Evolutionary conservation across 2,113 vertebrate species (phyloP), one percentile per base, ranked within the genome.

Genomic region (Donacobius atricapilla): DNA sequence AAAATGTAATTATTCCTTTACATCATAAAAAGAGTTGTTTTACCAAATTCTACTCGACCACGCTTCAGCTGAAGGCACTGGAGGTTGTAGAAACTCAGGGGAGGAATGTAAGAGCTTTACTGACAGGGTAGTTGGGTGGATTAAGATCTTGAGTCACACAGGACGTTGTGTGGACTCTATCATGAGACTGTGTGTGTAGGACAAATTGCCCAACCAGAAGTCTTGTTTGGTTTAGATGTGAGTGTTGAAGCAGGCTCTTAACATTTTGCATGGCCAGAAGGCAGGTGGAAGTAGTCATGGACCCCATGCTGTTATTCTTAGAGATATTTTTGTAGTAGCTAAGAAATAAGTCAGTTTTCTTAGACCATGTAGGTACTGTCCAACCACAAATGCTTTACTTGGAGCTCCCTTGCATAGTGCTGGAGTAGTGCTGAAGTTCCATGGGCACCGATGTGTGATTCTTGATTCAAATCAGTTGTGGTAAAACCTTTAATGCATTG

Each of bases 61-160:
- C 0, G 0, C 37, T 76, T 68, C 66, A 31, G 24, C 13, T 56
- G 69, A 76, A 85, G 61, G 44, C 21, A 24, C 28, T 1, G 1
- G 20, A 79, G 58, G 7, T 53, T 76, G 30, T 56, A 45, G 37
- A 88, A 65, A 44, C 21, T 45, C 19, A 47, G 4, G 31, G 30
- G 37, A 83, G 72, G 65, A 87, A 39, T 1, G 0, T 13, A 15
- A n/a, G 44, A 71, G n/a, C 21, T 90, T 82, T 60, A 57, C 28
- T 2, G 3, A 35, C 0, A 1, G 25, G 18, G 8, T 33, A 51
- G 2, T 15, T 47, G 45, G 18, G 10, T 64, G 53, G 22, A 25
- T 75, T 63, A 37, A 64, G 40, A 15, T 56, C 60, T 80, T 66
- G 4, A 53, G 40, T 78, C 35, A 66, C 0, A 0, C 17, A 57